Base-by-base conservation (phyloP, 2,113 vertebrate species). In the Scatophagus argus region DNA sequence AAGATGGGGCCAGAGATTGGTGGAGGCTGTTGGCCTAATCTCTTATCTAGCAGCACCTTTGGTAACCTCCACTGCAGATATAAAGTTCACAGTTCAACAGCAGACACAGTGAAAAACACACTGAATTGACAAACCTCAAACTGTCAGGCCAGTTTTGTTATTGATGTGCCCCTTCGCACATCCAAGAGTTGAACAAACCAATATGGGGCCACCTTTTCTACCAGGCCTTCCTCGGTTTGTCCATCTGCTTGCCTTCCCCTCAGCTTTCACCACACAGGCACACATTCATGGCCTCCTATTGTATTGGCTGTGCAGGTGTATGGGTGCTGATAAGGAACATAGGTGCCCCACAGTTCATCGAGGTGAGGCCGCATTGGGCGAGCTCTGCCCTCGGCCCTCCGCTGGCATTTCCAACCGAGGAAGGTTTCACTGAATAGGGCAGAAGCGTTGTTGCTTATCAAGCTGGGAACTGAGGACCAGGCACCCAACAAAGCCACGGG, bases 381-480 rank as follows among this genome's bases (percentile, higher is more conserved):
- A 87, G 66, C 84, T 87, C 72, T 87, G 84, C 84, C 86, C 87
- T 84, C 36, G 74, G 66, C 85, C 69, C 72, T 68, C 27, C 54
- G n/a, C 54, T 94, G 94, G 89, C 93, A 94, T 94, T 94, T 94
- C 76, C 81, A 82, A 27, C 36, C 17, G 61, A 52, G 36, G 63
- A 63, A 62, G 60, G 44, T 12, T 32, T 51, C 29, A 43, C 39
- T 4, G 65, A 80, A 55, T 76, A 72, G 69, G 73, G 66, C 67
- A 86, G 36, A 38, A 66, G 63, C 10, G n/a, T 51, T 31, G n/a
- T n/a, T 1, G 69, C 90, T 93, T 92, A 93, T 94, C 91, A 75
- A 49, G 34, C 49, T 2, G 2, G 34, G 31, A 77, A 77, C 74
- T 16, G 71, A 87, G 77, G 34, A 83, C 51, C 86, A 85, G 79